A percentile compares a stretch with the other conserved stretches of the same genome.
Conservation (phyloP, 2,113 vertebrate genomes). For the Pomatostomus ruficeps region DNA sequence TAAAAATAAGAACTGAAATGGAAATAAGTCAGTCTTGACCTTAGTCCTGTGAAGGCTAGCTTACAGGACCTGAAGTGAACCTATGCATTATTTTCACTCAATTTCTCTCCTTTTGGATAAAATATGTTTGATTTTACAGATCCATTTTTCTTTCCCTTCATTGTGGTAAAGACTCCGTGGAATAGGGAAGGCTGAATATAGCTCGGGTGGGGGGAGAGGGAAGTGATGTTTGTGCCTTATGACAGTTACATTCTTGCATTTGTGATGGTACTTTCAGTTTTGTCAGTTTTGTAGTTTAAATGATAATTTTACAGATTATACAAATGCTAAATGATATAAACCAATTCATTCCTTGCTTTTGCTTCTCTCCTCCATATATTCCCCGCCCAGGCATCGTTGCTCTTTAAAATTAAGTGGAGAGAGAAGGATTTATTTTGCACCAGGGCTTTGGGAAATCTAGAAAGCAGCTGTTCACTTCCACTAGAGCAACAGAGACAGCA, state of each 20-base stretch:
- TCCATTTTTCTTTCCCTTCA: not conserved
- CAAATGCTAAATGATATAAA: not conserved
- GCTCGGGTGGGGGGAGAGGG: fast-evolving
- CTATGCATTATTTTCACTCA: not conserved
- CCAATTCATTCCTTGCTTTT: not conserved
- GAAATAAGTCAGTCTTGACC: not conserved
- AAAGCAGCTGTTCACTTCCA: constrained; percentile 55
- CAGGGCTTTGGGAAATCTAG: constrained; percentile 44
- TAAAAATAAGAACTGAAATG: not conserved
- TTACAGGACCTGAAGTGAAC: not conserved
- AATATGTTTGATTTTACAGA: not conserved
- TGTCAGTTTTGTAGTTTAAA: not conserved
- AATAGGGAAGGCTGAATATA: not conserved
- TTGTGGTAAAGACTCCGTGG: not conserved
- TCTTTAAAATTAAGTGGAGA: constrained; percentile 42
- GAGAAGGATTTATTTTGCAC: constrained; percentile 45
- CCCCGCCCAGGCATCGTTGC: not conserved
- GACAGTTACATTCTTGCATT: not conserved
- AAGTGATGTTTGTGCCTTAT: not conserved
- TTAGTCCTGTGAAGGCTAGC: not conserved
- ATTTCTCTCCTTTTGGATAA: not conserved
- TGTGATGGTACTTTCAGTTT: not conserved
- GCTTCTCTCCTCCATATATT: not conserved
- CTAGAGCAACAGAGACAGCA: not conserved
- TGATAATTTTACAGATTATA: not conserved